Percentiles rank a stretch among this genome's conserved stretches.
Evolutionary conservation across 2,797 vertebrate genomes (phyloP).

Genomic region (Neopelma chrysocephalum): DNA sequence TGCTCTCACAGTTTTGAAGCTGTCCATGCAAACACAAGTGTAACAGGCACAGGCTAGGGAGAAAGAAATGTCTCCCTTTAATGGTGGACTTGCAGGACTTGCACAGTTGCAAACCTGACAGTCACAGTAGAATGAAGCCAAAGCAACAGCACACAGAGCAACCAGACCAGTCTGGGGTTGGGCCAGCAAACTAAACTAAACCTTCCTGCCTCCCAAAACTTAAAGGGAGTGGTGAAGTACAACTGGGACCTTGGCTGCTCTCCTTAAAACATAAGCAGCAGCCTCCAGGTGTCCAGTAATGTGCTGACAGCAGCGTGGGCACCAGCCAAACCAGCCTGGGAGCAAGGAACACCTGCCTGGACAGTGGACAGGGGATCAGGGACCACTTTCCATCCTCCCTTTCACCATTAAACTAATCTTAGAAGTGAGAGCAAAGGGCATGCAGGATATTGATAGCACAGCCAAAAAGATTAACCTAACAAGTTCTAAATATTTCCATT

Average conservation of each 20-base stretch:
- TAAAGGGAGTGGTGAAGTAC: not conserved
- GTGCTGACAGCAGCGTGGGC: rapidly evolving
- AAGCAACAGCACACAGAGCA: not conserved
- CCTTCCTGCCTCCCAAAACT: rapidly evolving
- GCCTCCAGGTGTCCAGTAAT: not conserved
- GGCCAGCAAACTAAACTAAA: not conserved
- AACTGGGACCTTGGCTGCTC: not conserved
- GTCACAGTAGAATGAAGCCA: not conserved
- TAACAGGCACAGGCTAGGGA: not conserved
- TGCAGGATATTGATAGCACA: not conserved
- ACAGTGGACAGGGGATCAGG: not conserved
- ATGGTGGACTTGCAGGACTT: not conserved
- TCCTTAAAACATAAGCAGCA: not conserved
- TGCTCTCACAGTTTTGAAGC: not conserved
- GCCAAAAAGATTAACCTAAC: not conserved
- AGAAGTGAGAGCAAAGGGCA: not conserved
- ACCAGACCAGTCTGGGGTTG: not conserved
- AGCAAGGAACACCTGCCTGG: not conserved
- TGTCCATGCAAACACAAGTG: not conserved
- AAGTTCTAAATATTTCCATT: not conserved
- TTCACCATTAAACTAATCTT: not conserved
- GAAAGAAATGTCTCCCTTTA: not conserved
- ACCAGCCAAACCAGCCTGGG: not conserved
- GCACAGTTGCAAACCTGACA: not conserved
- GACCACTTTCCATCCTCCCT: not conserved